Conservation (phyloP, 2,113 vertebrate species). For the Periophthalmodon schlosseri region DNA sequence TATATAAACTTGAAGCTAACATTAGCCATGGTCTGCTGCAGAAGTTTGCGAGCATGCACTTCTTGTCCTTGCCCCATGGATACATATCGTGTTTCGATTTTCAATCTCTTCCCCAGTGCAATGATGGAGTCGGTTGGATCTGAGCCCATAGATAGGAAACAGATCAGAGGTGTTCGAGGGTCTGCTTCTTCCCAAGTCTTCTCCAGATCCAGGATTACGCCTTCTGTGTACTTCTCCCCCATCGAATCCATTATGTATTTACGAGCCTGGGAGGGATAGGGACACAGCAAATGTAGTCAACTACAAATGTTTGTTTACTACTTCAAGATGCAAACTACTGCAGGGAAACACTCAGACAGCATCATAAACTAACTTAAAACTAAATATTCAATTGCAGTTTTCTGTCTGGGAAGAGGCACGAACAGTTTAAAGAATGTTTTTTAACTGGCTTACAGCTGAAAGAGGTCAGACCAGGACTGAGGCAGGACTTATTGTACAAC, state of each 20-base stretch:
- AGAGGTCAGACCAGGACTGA: slow-evolving; percentile 16
- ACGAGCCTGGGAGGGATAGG: slow-evolving; percentile 80
- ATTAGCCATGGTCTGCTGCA: slow-evolving; percentile 88
- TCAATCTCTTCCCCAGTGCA: slow-evolving; percentile 87
- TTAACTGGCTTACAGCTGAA: slow-evolving; percentile 13
- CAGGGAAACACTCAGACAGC: background rate
- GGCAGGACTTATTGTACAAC: slow-evolving; percentile 23
- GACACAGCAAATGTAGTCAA: background rate
- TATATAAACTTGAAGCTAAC: slow-evolving; percentile 69
- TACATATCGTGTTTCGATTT: slow-evolving; percentile 85
- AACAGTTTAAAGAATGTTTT: slow-evolving; percentile 24
- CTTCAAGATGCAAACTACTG: slow-evolving; percentile 6
- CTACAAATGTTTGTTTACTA: slow-evolving; percentile 11
- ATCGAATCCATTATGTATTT: slow-evolving; percentile 89
- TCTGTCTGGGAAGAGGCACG: slow-evolving; percentile 1
- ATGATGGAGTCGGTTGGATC: slow-evolving; percentile 94
- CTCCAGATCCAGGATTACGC: slow-evolving; percentile 89
- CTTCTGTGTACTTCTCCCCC: slow-evolving; percentile 88
- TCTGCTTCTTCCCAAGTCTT: slow-evolving; percentile 93
- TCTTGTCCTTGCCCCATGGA: slow-evolving; percentile 98
- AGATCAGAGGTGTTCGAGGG: slow-evolving; percentile 87
- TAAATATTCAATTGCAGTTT: slow-evolving; percentile 21
- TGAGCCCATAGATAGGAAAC: slow-evolving; percentile 95
- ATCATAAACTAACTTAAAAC: slow-evolving; percentile 4
- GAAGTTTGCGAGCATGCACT: slow-evolving; percentile 88